Percentiles rank a stretch among this genome's conserved stretches.
Conservation (phyloP, 2,888 invertebrate genomes). For the Catocala fraxini region DNA sequence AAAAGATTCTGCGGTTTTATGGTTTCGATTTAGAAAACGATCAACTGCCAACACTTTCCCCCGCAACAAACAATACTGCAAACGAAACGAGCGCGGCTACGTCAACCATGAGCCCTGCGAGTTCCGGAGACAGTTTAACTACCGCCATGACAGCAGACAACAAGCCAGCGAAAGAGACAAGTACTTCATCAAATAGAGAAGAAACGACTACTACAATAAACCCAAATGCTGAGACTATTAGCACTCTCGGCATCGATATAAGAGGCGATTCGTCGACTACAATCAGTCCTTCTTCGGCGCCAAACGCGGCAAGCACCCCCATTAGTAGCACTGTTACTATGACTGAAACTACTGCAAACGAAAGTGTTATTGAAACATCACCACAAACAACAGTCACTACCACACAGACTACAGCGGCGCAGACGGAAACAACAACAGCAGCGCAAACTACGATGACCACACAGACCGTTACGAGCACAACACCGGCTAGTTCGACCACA, state of each 20-base stretch:
- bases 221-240: constrained; percentile 69
- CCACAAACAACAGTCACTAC: constrained; percentile 16
- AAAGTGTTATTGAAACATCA: constrained; percentile 37
- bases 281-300: constrained; percentile 58
- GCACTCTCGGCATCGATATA: constrained; percentile 46
- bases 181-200: constrained; percentile 57
- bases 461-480: constrained; percentile 14
- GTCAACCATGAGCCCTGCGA: constrained; percentile 40
- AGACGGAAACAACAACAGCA: constrained; percentile 13
- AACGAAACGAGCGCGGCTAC: constrained; percentile 51
- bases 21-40: constrained; percentile 91
- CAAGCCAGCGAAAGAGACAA: constrained; percentile 32
- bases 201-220: constrained; percentile 62
- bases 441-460: constrained; percentile 22
- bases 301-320: constrained; percentile 63
- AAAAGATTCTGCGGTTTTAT: constrained; percentile 92
- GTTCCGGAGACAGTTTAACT: constrained; percentile 37
- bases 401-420: constrained; percentile 6
- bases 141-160: constrained; percentile 51
- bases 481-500: constrained; percentile 11
- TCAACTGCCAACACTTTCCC: constrained; percentile 64
- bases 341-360: constrained; percentile 32
- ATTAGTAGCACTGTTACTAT: constrained; percentile 26
- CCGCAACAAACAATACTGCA: constrained; percentile 54
- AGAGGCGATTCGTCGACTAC: constrained; percentile 59